Evolutionary conservation across 2,113 vertebrate species (phyloP).

Genomic region (Micromys minutus): DNA sequence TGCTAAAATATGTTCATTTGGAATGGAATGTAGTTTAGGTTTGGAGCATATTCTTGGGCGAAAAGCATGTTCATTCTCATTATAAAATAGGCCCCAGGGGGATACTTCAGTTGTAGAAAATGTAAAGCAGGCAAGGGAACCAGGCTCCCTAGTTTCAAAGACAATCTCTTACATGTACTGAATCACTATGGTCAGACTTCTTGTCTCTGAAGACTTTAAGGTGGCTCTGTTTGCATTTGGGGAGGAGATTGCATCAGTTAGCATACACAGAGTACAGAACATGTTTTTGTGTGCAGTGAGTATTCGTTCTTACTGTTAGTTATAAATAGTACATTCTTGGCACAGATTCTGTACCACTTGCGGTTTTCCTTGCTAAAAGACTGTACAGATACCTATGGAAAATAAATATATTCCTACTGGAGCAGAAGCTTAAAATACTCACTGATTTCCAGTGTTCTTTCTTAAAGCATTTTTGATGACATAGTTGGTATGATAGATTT

Average conservation of each 20-base stretch:
- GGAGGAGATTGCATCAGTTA: neutral
- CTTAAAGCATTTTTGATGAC: neutral
- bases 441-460: neutral
- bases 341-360: neutral
- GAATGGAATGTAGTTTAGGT: neutral
- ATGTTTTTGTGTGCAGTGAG: neutral
- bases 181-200: neutral
- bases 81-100: fast-evolving
- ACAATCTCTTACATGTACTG: neutral
- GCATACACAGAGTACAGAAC: neutral
- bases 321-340: neutral
- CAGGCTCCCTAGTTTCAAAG: neutral
- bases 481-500: neutral
- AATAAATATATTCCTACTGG: neutral
- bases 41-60: neutral
- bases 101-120: fast-evolving
- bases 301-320: neutral
- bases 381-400: neutral
- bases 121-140: neutral
- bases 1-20: neutral
- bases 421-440: neutral
- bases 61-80: neutral
- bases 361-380: neutral
- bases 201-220: neutral
- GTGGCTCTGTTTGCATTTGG: neutral